Base-by-base conservation (phyloP, 2,888 invertebrate species). In the Dasypogon diadema region DNA sequence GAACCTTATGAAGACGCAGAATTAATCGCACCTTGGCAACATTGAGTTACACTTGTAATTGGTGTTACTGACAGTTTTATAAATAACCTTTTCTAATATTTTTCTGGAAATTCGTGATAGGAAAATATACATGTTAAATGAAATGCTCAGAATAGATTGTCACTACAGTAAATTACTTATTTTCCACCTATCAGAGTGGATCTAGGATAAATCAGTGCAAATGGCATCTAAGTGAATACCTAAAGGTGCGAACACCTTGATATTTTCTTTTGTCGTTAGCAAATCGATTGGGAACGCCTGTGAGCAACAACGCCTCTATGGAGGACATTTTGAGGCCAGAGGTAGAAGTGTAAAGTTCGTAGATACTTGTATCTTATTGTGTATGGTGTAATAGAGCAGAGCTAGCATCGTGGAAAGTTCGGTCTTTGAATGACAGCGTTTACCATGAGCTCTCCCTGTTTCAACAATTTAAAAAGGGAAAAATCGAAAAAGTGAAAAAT, bases 401-500 rank as follows among this genome's bases (percentile, higher is more conserved):
- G 21, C 37, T 16, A 37, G 37, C 21, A 21, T n/a, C 8, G 10
- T 60, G 37, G 37, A 37, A 56, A 21, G 60, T 34, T 37, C 16
- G 10, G 16, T 14, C 42, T 34, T 60, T 60, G 37, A 26, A 34
- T 37, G 60, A 6, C 10, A 42, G 42, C 1, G 12, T 42, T 42
- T 42, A 12, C 42, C 42, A 6, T 34, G 21, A 4, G 10, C n/a
- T 34, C 37, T 34, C 37, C 34, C 21, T 10, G 37, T 37, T 37
- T 60, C 37, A 60, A 37, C 21, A 60, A 60, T 37, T 37, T 60
- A 60, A 60, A 18, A 21, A 12, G 10, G 3, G 37, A 24, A 37
- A 60, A 60, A 60, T 60, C 37, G 60, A 37, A 34, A 42, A 37
- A 34, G 22, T 21, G 60, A 60, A 37, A 42, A 60, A 60, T 60